These are phyloP conservation scores for Lucinisca nassula DNA, from an alignment of 2,888 invertebrate genomes.

Conservation along the genomic window DNA sequence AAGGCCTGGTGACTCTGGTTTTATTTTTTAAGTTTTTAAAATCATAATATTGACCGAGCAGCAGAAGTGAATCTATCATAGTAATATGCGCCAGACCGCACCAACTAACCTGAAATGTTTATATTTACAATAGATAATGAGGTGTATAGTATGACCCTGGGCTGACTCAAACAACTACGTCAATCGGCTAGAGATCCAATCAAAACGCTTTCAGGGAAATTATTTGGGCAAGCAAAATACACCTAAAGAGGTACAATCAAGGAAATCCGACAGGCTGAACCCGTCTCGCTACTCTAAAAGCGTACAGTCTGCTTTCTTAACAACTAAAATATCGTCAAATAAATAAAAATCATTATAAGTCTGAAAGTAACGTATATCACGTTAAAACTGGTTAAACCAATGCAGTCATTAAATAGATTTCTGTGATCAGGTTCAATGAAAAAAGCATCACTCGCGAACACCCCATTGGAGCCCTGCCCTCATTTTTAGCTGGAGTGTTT, in stretches of 20 bases:
- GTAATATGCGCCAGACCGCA: background rate
- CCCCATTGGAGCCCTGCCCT: background rate
- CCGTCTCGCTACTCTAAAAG: no score
- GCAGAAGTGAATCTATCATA: background rate
- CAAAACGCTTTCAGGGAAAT: background rate
- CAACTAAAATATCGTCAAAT: no score
- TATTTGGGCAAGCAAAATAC: background rate
- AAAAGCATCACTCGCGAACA: no score
- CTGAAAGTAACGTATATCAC: no score
- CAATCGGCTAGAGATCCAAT: background rate
- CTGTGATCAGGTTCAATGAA: no score
- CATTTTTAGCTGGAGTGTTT: background rate
- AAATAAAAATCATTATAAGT: no score
- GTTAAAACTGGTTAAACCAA: no score
- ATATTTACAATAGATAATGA: background rate
- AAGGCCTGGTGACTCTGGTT: background rate
- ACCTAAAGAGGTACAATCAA: background rate
- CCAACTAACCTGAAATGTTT: background rate
- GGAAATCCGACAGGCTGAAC: no score
- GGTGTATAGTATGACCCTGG: background rate
- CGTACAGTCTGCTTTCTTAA: no score
- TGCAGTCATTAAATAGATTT: no score
- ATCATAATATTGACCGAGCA: background rate
- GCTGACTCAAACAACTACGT: constrained; percentile 8
- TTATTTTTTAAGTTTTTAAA: background rate